A percentile compares a stretch with the other conserved stretches of the same genome.
Evolutionary conservation across 2,113 vertebrate genomes (phyloP).

Genomic region (Spilogale gracilis): DNA sequence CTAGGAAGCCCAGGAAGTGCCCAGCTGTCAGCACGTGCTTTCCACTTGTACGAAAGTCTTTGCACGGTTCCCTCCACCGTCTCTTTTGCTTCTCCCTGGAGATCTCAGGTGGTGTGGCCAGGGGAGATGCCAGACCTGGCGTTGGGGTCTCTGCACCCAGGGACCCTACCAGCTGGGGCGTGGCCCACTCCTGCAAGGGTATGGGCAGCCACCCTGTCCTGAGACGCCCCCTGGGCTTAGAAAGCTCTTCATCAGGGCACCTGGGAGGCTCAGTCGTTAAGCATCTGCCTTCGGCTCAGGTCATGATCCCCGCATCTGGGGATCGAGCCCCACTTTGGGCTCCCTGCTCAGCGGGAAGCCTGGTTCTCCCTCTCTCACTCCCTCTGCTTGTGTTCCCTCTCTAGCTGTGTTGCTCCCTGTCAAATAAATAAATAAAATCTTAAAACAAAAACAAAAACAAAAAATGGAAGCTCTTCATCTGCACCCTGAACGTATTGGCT

Average conservation of each 20-base stretch:
- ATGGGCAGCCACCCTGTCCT: background rate
- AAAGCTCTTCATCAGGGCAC: background rate
- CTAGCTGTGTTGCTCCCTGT: too few relatives aligned
- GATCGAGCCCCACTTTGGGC: too few relatives aligned
- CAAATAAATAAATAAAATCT: too few relatives aligned
- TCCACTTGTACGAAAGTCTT: background rate
- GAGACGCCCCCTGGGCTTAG: background rate
- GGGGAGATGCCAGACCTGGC: background rate
- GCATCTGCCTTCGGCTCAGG: too few relatives aligned
- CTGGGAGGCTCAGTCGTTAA: too few relatives aligned
- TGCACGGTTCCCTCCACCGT: fast-evolving
- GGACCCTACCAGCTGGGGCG: fast-evolving
- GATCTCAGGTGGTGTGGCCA: background rate
- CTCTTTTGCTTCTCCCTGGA: background rate
- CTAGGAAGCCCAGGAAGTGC: background rate
- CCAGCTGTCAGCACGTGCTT: background rate
- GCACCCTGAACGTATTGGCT: background rate
- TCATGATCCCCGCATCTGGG: too few relatives aligned
- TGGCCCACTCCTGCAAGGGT: fast-evolving
- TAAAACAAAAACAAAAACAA: too few relatives aligned
- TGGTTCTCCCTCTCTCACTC: too few relatives aligned
- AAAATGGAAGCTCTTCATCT: background rate
- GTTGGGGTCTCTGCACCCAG: background rate
- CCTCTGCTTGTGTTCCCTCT: too few relatives aligned
- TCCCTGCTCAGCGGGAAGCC: too few relatives aligned